Conservation (phyloP, 2,113 vertebrate genomes). For the Oryctolagus cuniculus region DNA sequence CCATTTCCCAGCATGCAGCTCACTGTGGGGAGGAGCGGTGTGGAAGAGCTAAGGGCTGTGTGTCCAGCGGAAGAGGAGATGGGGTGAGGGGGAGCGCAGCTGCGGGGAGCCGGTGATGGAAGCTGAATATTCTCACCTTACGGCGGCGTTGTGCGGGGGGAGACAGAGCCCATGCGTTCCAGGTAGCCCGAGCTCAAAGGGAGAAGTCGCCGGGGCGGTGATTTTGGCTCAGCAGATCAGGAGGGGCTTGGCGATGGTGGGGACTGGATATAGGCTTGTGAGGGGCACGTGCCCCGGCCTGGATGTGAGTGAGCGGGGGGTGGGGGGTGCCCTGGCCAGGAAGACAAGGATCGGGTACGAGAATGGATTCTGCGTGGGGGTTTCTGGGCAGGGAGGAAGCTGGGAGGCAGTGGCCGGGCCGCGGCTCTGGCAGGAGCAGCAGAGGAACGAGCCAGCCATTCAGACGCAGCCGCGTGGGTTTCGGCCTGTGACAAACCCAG, state of each 20-base stretch:
- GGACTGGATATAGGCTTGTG: neutral
- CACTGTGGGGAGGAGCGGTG: neutral
- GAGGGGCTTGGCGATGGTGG: neutral
- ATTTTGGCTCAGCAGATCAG: neutral
- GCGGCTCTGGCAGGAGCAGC: neutral
- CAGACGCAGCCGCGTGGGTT: conserved; percentile 32
- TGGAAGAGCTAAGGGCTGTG: neutral
- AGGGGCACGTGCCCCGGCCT: neutral
- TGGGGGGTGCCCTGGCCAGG: neutral
- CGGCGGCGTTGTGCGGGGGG: neutral
- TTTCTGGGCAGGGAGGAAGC: neutral
- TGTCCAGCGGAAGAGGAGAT: neutral
- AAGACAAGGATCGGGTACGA: neutral
- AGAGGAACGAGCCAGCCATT: conserved; percentile 9
- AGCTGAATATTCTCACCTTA: neutral
- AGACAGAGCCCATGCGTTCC: neutral
- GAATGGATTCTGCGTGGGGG: neutral
- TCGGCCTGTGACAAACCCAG: conserved; percentile 24
- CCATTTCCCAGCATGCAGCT: neutral
- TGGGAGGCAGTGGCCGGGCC: neutral
- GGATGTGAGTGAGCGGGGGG: neutral
- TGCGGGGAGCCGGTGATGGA: rapidly evolving
- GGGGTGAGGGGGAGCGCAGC: too few relatives aligned
- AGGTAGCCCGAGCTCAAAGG: rapidly evolving
- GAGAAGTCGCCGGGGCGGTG: neutral